Evolutionary conservation across 2,797 vertebrate species (phyloP), one percentile per base, ranked within the genome.

Genomic region (Myotis findleyi): DNA sequence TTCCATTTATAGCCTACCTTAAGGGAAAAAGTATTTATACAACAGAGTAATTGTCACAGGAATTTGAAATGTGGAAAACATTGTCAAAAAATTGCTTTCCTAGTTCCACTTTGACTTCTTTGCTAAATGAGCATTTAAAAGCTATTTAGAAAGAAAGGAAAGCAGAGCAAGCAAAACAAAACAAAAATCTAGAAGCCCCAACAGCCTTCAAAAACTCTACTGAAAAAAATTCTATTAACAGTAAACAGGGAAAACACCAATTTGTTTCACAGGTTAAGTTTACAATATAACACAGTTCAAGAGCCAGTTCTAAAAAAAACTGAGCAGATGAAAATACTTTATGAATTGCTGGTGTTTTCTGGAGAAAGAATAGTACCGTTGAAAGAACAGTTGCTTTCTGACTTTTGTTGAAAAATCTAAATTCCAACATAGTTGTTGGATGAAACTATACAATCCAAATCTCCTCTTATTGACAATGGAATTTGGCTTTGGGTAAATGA

Each of bases 401-500:
- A 90, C 51, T 95, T 95, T 41, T 51, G 38, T 86, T 88, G 62
- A 89, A 95, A 95, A 76, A 92, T 75, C 30, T 85, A 85, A 96
- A 94, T 95, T 96, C 91, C 82, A 92, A 47, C 93, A 93, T 59
- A 93, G 87, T 64, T 96, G 75, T 81, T 83, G 82, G 59, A 86
- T 95, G 84, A 89, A 96, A 86, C 62, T 86, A 18, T 87, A 44
- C 21, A 88, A 57, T 81, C 75, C 85, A 75, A 93, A 90, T 93
- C 59, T 94, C 84, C 71, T 90, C 55, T 95, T 82, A 75, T 73
- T 92, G 89, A 97, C 80, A 86, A 87, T 87, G 82, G 84, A 90
- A 96, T 97, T 86, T 92, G 87, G 85, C 75, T 90, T 96, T 93
- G 89, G 41, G 87, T 87, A 92, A 95, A 87, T 66, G 82, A 94